phyloP scores from a whole-genome alignment of 2,113 vertebrate genomes.

The Erythrolamprus reginae region DNA sequence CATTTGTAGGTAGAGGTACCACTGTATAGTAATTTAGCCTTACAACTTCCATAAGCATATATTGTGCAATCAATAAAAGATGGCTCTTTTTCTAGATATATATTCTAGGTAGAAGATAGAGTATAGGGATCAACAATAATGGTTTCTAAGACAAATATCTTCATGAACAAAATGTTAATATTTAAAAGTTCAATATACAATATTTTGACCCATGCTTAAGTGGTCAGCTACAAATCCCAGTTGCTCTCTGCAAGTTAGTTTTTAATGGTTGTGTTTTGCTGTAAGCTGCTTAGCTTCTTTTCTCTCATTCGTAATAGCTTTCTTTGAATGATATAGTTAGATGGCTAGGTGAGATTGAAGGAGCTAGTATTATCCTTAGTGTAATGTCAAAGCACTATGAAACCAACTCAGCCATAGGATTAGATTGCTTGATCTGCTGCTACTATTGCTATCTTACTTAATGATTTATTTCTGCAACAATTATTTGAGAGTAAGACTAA shows the following conservation, averaged over 20 bases:
- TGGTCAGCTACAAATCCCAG: neutral
- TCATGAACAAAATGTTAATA: neutral
- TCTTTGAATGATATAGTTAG: slow-evolving; percentile 23
- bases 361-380: slow-evolving; percentile 18
- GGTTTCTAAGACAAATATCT: neutral
- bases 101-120: neutral
- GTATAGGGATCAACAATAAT: neutral
- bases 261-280: neutral
- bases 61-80: neutral
- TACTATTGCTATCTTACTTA: slow-evolving; percentile 21
- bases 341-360: slow-evolving; percentile 30
- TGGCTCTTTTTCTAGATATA: neutral
- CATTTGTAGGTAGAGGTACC: too few relatives aligned
- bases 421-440: slow-evolving; percentile 23
- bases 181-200: neutral
- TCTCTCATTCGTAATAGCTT: slow-evolving; percentile 7
- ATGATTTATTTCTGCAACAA: slow-evolving; percentile 28
- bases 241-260: neutral
- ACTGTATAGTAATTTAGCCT: neutral
- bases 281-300: slow-evolving; percentile 14
- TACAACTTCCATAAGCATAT: neutral
- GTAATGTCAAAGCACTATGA: slow-evolving; percentile 19
- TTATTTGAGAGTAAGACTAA: neutral
- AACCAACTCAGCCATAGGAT: slow-evolving; percentile 25
- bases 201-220: neutral